Evolutionary conservation across 30 jellyfish, hydroid and myxozoan species (phyloP).

Genomic region (Pelagia noctiluca): DNA sequence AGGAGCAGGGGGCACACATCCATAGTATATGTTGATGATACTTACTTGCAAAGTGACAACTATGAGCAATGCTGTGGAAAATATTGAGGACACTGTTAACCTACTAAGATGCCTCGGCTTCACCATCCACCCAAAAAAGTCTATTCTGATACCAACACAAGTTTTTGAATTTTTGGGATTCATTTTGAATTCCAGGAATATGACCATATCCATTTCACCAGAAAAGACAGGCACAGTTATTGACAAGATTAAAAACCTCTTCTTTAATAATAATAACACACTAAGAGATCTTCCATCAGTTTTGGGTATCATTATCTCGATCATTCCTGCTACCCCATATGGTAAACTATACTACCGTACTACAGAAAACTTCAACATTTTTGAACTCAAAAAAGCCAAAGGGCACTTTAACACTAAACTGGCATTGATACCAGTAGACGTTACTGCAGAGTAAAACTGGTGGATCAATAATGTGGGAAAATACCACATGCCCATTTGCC

Average conservation of each 20-base stretch:
- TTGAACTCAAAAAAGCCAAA: conserved; percentile 16
- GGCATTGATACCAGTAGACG: conserved; percentile 16
- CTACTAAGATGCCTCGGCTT: conserved; percentile 44
- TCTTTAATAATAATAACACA: conserved; percentile 5
- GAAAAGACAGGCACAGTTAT: conserved; percentile 15
- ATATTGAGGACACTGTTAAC: conserved; percentile 28
- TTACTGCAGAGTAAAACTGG: conserved; percentile 33
- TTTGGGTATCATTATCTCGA: conserved; percentile 33
- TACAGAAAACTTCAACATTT: conserved; percentile 33
- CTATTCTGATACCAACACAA: conserved; percentile 55
- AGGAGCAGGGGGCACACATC: conserved; percentile 44
- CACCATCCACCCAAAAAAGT: conserved; percentile 46
- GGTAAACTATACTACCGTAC: conserved; percentile 61
- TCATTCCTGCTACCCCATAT: conserved; percentile 51
- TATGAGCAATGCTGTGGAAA: conserved; percentile 52
- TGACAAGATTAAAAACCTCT: background rate
- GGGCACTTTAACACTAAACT: conserved; percentile 51
- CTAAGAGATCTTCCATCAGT: conserved; percentile 41
- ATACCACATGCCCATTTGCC: conserved; percentile 1
- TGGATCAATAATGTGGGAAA: conserved; percentile 23
- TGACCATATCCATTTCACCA: conserved; percentile 24
- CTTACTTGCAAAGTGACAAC: conserved; percentile 35
- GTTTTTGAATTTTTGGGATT: conserved; percentile 37
- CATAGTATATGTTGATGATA: conserved; percentile 55
- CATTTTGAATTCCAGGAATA: conserved; percentile 27